phyloP scores from a whole-genome alignment of 2,113 vertebrate genomes.

The Eubucco bourcierii region DNA sequence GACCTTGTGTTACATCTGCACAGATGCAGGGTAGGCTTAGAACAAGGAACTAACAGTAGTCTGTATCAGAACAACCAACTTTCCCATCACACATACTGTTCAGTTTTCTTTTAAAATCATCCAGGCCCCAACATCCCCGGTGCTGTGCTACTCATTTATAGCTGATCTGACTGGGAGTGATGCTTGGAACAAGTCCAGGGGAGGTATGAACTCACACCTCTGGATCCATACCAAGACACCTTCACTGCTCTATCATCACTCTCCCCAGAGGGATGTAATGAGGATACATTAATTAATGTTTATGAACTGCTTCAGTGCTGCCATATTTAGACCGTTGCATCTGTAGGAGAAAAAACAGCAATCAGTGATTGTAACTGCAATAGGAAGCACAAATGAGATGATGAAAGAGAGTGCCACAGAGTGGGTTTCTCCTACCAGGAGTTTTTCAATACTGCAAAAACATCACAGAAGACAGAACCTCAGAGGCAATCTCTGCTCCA shows the following conservation, averaged over 20 bases:
- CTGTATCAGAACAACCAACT: no score
- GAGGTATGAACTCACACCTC: slow-evolving; percentile 35
- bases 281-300: slow-evolving; percentile 48
- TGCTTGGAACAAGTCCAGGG: neutral
- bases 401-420: neutral
- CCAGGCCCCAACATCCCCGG: no score
- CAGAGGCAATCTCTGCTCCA: neutral
- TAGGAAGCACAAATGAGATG: neutral
- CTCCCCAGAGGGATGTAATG: slow-evolving; percentile 20
- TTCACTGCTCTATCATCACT: slow-evolving; percentile 18
- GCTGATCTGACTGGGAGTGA: neutral
- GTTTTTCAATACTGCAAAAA: neutral
- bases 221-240: slow-evolving; percentile 38
- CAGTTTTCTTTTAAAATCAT: no score
- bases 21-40: no score
- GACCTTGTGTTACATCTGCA: no score
- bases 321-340: slow-evolving; percentile 42
- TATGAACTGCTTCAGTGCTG: slow-evolving; percentile 28
- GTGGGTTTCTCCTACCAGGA: neutral
- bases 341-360: neutral
- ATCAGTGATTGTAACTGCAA: neutral
- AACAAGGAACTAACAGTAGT: no score
- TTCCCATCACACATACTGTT: no score
- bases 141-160: slow-evolving; percentile 31
- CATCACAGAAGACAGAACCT: neutral